Percentiles rank a stretch among this genome's conserved stretches.
Conservation (phyloP, 1,140 invertebrate genomes). For the Mactra quadrangularis region DNA sequence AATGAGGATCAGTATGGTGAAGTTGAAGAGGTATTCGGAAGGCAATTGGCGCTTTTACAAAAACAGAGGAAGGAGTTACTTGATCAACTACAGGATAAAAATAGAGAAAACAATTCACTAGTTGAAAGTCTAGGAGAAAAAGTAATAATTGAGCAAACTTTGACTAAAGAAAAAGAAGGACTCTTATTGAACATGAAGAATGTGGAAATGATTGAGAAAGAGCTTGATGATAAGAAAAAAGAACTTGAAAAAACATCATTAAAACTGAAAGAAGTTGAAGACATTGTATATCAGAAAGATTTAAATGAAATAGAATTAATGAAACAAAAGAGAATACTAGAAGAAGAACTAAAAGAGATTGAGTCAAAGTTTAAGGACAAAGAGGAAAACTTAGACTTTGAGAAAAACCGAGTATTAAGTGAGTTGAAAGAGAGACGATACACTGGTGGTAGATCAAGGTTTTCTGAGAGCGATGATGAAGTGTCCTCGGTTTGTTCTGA, state of each 20-base stretch:
- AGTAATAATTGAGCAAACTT: conserved; percentile 69
- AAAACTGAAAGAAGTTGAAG: conserved; percentile 74
- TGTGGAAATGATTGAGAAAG: conserved; percentile 64
- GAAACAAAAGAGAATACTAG: conserved; percentile 77
- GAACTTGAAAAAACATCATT: conserved; percentile 68
- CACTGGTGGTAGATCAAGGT: not conserved
- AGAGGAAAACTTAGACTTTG: conserved; percentile 74
- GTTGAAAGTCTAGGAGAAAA: conserved; percentile 67
- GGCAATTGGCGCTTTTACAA: conserved; percentile 76
- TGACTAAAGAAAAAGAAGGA: conserved; percentile 70
- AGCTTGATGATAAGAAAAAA: conserved; percentile 65
- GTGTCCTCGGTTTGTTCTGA: conserved; percentile 44
- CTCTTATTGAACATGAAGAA: conserved; percentile 65
- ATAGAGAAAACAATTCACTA: conserved; percentile 60
- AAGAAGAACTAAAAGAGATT: conserved; percentile 76
- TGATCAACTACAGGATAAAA: conserved; percentile 68
- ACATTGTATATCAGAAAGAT: conserved; percentile 76
- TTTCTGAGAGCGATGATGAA: conserved; percentile 55
- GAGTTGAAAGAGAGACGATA: conserved; percentile 69
- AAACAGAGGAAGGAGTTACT: conserved; percentile 77
- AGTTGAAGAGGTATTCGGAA: conserved; percentile 66
- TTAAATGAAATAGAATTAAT: conserved; percentile 76
- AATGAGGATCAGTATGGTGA: conserved; percentile 56
- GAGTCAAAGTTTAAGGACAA: conserved; percentile 75
- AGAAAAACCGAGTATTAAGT: conserved; percentile 72